Conservation (phyloP, 2,113 vertebrate species). For the Bagarius yarrelli region DNA sequence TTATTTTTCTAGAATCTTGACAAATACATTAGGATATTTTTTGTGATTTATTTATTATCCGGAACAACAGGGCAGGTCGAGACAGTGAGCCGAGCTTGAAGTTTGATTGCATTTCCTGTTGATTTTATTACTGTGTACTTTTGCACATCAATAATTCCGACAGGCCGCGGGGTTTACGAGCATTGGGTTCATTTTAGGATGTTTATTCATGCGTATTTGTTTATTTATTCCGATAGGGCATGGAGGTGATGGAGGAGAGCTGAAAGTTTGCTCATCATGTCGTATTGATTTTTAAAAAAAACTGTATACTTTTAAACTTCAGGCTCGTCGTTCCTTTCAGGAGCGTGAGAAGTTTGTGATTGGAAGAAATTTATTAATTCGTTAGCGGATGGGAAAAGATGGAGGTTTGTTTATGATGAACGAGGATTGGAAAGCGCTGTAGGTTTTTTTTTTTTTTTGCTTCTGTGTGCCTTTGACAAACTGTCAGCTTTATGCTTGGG, state of each 20-base stretch:
- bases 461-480: neutral
- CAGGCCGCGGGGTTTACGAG: slow-evolving; percentile 52
- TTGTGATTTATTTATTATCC: too few species aligned
- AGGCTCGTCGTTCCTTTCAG: neutral
- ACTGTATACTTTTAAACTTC: neutral
- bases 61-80: neutral
- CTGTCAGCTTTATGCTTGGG: neutral
- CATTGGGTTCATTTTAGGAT: slow-evolving; percentile 41
- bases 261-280: neutral
- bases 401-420: neutral
- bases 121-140: slow-evolving; percentile 10
- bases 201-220: slow-evolving; percentile 17
- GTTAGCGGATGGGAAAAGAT: neutral
- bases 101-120: slow-evolving; percentile 8
- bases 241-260: neutral
- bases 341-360: neutral
- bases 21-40: neutral
- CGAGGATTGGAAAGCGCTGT: neutral
- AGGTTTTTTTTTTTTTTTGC: too few species aligned
- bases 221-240: neutral
- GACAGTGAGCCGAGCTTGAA: neutral
- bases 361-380: neutral
- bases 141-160: slow-evolving; percentile 10
- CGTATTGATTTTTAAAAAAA: neutral
- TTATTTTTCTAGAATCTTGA: neutral